Evolutionary conservation across 2,888 invertebrate species (phyloP).

Genomic region (Ennomos fuscantarius): DNA sequence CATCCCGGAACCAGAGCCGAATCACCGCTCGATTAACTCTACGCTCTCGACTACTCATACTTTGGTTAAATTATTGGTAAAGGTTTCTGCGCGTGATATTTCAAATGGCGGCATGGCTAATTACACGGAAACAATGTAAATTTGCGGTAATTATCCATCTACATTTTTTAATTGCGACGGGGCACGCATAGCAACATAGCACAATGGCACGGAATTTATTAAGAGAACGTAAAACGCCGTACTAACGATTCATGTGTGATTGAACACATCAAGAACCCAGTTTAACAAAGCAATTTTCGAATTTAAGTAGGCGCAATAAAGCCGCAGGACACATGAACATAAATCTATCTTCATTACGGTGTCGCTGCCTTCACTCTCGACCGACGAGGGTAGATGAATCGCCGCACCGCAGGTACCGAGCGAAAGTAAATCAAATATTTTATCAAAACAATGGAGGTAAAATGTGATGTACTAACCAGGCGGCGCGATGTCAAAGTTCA

Average conservation of each 20-base stretch:
- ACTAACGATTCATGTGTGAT: not conserved
- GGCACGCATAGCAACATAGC: not conserved
- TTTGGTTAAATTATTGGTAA: not conserved
- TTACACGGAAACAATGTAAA: constrained; percentile 3
- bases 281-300: not conserved
- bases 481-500: constrained; percentile 89
- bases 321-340: too few relatives aligned
- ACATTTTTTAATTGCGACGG: too few relatives aligned
- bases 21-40: constrained; percentile 9
- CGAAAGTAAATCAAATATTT: not conserved
- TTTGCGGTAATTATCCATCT: too few relatives aligned
- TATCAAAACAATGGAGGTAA: not conserved
- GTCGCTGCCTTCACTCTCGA: not conserved
- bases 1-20: not conserved
- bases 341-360: too few relatives aligned
- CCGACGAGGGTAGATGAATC: not conserved
- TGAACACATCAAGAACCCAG: not conserved
- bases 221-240: too few relatives aligned
- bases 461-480: constrained; percentile 73
- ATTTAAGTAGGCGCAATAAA: not conserved
- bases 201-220: not conserved
- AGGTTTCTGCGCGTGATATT: too few relatives aligned
- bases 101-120: not conserved
- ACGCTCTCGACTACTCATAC: constrained; percentile 4
- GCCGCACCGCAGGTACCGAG: not conserved